phyloP scores from a whole-genome alignment of 2,797 vertebrate species.

The Liasis olivaceus region DNA sequence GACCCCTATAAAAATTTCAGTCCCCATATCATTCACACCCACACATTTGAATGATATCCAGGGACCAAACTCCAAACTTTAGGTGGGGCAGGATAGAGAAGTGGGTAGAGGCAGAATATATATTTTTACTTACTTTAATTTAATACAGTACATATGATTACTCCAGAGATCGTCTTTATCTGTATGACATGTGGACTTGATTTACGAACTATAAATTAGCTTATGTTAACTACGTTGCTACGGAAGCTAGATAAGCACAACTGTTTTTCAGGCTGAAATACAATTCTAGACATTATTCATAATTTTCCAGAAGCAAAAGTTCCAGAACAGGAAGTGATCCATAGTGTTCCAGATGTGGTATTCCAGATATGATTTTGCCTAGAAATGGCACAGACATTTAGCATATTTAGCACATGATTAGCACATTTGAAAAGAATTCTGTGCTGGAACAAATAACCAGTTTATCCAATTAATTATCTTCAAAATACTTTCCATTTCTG shows the following conservation, averaged over 20 bases:
- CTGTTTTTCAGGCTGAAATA: not conserved
- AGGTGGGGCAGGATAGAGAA: not conserved
- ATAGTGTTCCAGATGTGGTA: not conserved
- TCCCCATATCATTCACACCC: not conserved
- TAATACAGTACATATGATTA: not conserved
- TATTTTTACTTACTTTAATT: not conserved
- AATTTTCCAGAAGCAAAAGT: not conserved
- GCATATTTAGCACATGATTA: not conserved
- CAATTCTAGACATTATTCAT: not conserved
- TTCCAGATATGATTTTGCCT: not conserved
- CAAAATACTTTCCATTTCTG: not conserved
- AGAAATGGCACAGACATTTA: not conserved
- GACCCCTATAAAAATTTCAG: not conserved
- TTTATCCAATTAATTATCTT: not conserved
- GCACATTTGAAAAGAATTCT: not conserved
- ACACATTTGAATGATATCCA: not conserved
- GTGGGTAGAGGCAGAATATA: not conserved
- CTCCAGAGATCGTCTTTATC: not conserved
- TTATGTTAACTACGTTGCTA: no score
- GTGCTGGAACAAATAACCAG: not conserved
- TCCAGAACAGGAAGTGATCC: not conserved
- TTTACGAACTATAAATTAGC: not conserved
- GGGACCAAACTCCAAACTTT: not conserved
- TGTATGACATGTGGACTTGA: not conserved
- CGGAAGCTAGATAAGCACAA: not conserved